phyloP scores from a whole-genome alignment of 2,888 invertebrate genomes.

The Acanthosepion esculentum region DNA sequence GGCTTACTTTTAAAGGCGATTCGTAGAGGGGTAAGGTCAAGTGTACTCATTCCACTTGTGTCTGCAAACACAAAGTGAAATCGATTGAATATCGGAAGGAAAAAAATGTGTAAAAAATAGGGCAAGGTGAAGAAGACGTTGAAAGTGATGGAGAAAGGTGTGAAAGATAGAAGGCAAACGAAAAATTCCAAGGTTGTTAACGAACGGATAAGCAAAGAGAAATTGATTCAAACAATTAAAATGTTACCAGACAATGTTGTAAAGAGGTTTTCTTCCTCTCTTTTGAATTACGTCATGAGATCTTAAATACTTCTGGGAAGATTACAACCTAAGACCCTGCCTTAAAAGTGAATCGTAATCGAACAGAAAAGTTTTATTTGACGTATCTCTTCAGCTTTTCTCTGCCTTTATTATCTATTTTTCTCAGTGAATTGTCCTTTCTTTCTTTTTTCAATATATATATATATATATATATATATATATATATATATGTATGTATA shows the following conservation, averaged over 20 bases:
- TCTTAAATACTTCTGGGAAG: no score
- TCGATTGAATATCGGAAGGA: not conserved
- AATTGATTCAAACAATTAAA: not conserved
- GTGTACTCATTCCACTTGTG: not conserved
- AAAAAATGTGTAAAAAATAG: not conserved
- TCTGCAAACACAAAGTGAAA: not conserved
- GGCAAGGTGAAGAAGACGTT: not conserved
- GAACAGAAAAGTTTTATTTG: no score
- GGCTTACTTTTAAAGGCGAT: not conserved
- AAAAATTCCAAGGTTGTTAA: not conserved
- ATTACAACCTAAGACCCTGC: no score
- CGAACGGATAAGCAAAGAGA: not conserved
- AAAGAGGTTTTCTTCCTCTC: no score
- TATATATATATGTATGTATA: no score
- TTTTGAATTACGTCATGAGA: no score
- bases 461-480: no score
- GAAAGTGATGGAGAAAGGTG: not conserved
- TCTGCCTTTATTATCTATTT: no score
- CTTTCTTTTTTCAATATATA: no score
- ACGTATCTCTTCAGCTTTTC: no score
- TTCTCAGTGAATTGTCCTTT: no score
- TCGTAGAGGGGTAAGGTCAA: not conserved
- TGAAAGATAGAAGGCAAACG: not conserved
- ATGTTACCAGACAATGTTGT: not conserved
- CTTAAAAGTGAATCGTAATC: no score